A percentile compares a stretch with the other conserved stretches of the same genome.
phyloP scores from a whole-genome alignment of 2,888 invertebrate genomes.

The Melanchra persicariae region DNA sequence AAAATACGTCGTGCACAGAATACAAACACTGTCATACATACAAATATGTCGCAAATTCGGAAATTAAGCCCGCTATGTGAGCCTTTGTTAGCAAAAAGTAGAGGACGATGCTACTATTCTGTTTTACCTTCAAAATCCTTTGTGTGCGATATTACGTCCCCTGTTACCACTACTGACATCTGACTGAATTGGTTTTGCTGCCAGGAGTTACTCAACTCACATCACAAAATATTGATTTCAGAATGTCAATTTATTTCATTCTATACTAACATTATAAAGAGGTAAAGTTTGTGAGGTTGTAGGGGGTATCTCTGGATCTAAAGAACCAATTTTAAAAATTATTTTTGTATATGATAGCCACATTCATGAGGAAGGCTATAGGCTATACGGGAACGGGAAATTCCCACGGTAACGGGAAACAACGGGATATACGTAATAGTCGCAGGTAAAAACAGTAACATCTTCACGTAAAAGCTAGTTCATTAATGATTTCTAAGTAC shows the following conservation, averaged over 20 bases:
- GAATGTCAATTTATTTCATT: too few relatives aligned
- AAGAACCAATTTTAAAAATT: too few relatives aligned
- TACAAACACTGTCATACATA: conserved; percentile 60
- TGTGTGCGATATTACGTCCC: conserved; percentile 35
- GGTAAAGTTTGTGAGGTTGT: too few relatives aligned
- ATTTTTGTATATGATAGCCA: too few relatives aligned
- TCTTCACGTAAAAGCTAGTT: background rate
- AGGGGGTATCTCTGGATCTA: too few relatives aligned
- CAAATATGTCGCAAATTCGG: conserved; percentile 65
- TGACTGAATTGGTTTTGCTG: background rate
- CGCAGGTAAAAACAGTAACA: too few relatives aligned
- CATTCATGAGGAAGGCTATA: too few relatives aligned
- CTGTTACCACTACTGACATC: background rate
- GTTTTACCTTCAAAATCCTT: conserved; percentile 60
- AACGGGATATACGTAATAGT: too few relatives aligned
- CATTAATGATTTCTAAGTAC: background rate
- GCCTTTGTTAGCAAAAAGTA: conserved; percentile 65
- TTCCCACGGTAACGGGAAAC: too few relatives aligned
- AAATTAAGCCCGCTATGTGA: conserved; percentile 61
- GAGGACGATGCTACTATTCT: conserved; percentile 49
- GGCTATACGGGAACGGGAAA: too few relatives aligned
- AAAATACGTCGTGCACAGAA: conserved; percentile 55
- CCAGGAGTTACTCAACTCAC: too few relatives aligned
- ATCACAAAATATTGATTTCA: background rate
- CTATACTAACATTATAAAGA: too few relatives aligned